Base-by-base conservation (phyloP, 1,140 invertebrate genomes). In the Nautilus pompilius region DNA sequence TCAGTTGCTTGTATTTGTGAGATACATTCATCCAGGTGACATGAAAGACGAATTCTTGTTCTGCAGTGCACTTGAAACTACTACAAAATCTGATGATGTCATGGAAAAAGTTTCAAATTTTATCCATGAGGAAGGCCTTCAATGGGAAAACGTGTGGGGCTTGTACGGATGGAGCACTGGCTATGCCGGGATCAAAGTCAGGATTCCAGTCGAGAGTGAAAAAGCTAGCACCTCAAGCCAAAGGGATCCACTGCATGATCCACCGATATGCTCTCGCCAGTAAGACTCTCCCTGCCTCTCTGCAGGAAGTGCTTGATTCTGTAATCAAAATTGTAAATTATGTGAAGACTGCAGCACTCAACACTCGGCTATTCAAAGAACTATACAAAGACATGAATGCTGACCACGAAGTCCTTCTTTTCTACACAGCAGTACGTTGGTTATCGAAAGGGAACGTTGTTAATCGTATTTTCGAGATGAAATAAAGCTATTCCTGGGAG, bases 221-320 rank as follows among this genome's bases (percentile, higher is more conserved):
- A 49, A 24, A 62, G 22, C 15, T 54, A 34, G 51, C 24, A 53
- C 30, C 30, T 49, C 49, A 62, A 45, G 30, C 32, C 2, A 34
- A 49, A 30, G 41, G 45, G 3, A 60, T 60, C 32, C 58, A 49
- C 60, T 62, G 60, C 60, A 62, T 62, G 60, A 54, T 54, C 45
- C 60, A 62, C 49, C 32, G 48, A 55, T 41, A 36, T 26, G 29
- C 29, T 55, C 60, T 62, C 36, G 49, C 2, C 3, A 62, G 33
- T 55, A 62, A 62, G 49, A 62, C 49, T 55, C 32, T 62, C 51
- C 49, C 29, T 33, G 33, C 49, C 51, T 33, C 30, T 62, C 5
- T 49, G 29, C 58, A 30, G 26, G n/a, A 30, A 30, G 45, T 49
- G 29, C 36, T 60, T 60, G 41, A 60, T 10, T 60, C 58, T 24